Evolutionary conservation across 2,797 vertebrate species (phyloP).

Genomic region (Rhinogobio ventralis): DNA sequence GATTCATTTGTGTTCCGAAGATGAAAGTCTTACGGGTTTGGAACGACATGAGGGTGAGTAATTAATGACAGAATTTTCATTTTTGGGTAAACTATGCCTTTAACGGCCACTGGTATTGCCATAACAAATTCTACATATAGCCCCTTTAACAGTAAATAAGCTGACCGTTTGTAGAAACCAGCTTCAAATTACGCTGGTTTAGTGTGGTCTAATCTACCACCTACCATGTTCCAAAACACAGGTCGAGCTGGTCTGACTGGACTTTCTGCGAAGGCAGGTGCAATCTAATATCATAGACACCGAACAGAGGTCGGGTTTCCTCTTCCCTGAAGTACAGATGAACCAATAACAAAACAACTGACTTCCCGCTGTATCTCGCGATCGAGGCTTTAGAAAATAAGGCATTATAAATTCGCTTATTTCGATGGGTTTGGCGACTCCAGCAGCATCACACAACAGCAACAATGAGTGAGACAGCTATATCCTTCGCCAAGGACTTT

Average conservation of each 20-base stretch:
- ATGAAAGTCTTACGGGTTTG: no score
- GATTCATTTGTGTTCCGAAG: neutral
- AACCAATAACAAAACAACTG: constrained; percentile 46
- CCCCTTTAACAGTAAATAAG: neutral
- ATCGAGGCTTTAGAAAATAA: constrained; percentile 36
- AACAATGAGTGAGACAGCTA: constrained; percentile 63
- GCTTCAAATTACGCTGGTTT: neutral
- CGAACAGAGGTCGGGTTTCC: neutral
- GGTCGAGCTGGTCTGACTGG: neutral
- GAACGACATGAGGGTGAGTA: no score
- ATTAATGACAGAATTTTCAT: no score
- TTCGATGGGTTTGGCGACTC: constrained; percentile 63
- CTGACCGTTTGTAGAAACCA: neutral
- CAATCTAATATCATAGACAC: neutral
- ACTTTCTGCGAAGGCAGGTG: neutral
- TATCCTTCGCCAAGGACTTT: constrained; percentile 70
- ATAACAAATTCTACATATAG: neutral
- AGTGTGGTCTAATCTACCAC: neutral
- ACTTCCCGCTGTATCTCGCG: constrained; percentile 58
- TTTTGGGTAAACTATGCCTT: no score
- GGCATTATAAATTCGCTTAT: constrained; percentile 76
- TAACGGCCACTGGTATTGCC: neutral
- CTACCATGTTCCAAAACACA: neutral
- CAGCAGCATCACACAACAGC: neutral
- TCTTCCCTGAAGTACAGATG: neutral